phyloP scores from a whole-genome alignment of 2,888 invertebrate genomes.

The Augochlorella aurata region DNA sequence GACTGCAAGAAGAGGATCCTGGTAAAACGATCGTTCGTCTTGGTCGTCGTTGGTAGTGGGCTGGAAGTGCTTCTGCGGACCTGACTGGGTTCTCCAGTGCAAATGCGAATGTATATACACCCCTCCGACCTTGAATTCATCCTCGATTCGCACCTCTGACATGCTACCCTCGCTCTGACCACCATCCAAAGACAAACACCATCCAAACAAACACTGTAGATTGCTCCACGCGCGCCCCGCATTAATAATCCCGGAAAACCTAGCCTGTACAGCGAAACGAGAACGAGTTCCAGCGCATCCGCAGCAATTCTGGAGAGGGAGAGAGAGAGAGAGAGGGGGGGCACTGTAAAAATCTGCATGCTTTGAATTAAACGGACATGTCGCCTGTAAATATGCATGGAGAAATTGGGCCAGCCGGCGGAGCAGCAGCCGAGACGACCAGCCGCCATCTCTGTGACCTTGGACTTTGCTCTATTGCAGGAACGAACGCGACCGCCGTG shows the following conservation, averaged over 20 bases:
- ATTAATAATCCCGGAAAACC: neutral
- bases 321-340: neutral
- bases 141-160: neutral
- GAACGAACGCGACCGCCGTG: slow-evolving; percentile 77
- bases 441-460: slow-evolving; percentile 64
- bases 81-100: slow-evolving; percentile 70
- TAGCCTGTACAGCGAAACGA: neutral
- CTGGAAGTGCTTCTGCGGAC: slow-evolving; percentile 68
- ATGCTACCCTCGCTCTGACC: too few species aligned
- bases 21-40: too few species aligned
- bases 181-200: neutral
- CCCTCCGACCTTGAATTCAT: neutral
- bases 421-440: slow-evolving; percentile 32
- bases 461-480: slow-evolving; percentile 79
- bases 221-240: neutral
- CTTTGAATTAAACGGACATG: slow-evolving; percentile 45
- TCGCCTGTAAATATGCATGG: slow-evolving; percentile 76
- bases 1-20: slow-evolving; percentile 21
- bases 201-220: neutral
- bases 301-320: neutral
- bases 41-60: slow-evolving; percentile 55
- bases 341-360: slow-evolving; percentile 67
- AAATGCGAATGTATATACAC: slow-evolving; percentile 37
- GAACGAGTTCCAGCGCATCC: neutral
- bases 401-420: slow-evolving; percentile 33